Base-by-base conservation (phyloP, 30 jellyfish, hydroid and myxozoan genomes). In the Aurelia coerulea region DNA sequence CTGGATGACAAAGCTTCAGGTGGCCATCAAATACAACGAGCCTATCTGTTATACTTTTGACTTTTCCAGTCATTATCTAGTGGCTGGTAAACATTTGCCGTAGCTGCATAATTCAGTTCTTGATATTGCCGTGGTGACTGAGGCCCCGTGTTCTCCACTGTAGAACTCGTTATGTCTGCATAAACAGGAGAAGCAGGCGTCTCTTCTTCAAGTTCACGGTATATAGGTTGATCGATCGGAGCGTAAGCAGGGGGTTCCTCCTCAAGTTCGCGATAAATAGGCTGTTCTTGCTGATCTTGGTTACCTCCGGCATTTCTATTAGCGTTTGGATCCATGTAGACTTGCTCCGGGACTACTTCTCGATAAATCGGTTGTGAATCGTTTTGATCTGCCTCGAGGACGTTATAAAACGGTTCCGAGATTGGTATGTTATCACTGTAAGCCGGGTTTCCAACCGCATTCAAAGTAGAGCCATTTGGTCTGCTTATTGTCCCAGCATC, bases 241-340 rank as follows among this genome's bases (percentile, higher is more conserved):
- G 80, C 80, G 54, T 79, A 79, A 3, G 62, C 62, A 37, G 89
- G 80, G 17, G 80, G 65, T 34, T 58, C 60, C 31, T 63, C 89
- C 9, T 79, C 89, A 12, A 79, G 29, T 64, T 79, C 89, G 7
- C 89, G 80, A 66, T 79, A 79, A 42, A 79, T 66, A 7, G 89
- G 89, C 18, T 79, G 89, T 16, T 60, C 65, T 3, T 17, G 70
- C 32, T 60, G 35, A 10, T 23, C 70, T n/a, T 17, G 35, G 35
- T 60, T n/a, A 49, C 86, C 86, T 11, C 42, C 17, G 19, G 31
- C 86, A 14, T n/a, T 6, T 53, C 37, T 15, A 7, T 18, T 62
- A 2, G 16, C 42, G 50, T 64, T 51, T 17, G 89, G 89, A 56
- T 66, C 79, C 71, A 50, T 65, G 64, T 79, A 79, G 15, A 79